These are phyloP conservation scores for Pardalotus punctatus DNA, from an alignment of 2,113 vertebrate species.

Conservation along the genomic window DNA sequence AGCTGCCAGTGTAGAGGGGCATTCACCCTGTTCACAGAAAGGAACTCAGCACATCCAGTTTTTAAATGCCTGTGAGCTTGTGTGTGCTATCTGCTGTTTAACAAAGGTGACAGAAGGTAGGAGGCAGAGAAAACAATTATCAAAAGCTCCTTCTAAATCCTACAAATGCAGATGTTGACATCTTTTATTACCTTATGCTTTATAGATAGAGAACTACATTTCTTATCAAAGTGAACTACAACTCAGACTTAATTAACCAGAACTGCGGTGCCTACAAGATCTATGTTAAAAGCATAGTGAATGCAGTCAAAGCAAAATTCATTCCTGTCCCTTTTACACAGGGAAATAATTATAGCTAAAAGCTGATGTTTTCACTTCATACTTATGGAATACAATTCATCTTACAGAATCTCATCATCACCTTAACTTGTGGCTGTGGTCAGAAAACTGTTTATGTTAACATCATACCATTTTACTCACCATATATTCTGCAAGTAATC, in stretches of 20 bases:
- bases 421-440: neutral
- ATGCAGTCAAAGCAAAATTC: neutral
- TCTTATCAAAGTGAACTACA: slow-evolving; percentile 16
- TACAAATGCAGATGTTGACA: neutral
- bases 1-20: neutral
- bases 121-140: slow-evolving; percentile 33
- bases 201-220: neutral
- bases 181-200: slow-evolving; percentile 18
- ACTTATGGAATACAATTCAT: neutral
- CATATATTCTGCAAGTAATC: neutral
- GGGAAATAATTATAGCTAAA: slow-evolving; percentile 21
- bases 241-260: slow-evolving; percentile 46
- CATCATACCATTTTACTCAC: neutral
- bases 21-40: neutral
- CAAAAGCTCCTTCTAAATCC: slow-evolving; percentile 29
- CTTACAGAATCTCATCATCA: neutral
- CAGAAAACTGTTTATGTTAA: neutral
- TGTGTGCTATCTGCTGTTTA: neutral
- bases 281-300: neutral
- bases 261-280: neutral
- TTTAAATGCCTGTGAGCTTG: neutral
- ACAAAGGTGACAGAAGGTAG: neutral
- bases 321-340: neutral
- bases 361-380: neutral
- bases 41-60: neutral